A percentile compares a stretch with the other conserved stretches of the same genome.
These are phyloP conservation scores for Octopus bimaculoides DNA, from an alignment of 1,140 invertebrate species.

Conservation along the genomic window DNA sequence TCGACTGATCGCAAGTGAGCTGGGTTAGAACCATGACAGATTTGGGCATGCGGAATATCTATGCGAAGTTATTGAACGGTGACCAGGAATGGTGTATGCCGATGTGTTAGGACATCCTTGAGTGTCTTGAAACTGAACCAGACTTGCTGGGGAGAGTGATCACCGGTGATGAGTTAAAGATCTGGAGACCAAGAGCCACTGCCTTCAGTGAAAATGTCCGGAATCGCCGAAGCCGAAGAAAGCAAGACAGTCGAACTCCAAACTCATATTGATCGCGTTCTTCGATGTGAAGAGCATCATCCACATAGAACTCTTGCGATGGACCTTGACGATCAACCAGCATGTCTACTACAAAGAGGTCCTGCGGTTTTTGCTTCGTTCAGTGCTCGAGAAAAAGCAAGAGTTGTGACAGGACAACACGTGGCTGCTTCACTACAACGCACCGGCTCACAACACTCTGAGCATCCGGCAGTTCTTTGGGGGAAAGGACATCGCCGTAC, in stretches of 20 bases:
- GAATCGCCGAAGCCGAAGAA: not conserved
- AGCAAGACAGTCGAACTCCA: slow-evolving; percentile 4
- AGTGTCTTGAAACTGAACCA: not conserved
- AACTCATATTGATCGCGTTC: not conserved
- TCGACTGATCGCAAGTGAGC: slow-evolving; percentile 6
- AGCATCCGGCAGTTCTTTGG: not conserved
- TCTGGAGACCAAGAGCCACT: not conserved
- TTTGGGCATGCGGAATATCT: not conserved
- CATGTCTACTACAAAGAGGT: not conserved
- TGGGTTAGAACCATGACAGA: not conserved
- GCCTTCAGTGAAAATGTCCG: not conserved
- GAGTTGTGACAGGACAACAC: not conserved
- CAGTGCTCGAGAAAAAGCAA: not conserved
- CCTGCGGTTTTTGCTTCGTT: not conserved
- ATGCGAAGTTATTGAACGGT: not conserved
- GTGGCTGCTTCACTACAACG: not conserved
- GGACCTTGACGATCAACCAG: not conserved
- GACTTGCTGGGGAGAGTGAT: not conserved
- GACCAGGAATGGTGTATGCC: not conserved
- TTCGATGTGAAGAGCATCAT: not conserved
- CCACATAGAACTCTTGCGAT: not conserved
- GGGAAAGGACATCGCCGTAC: not conserved
- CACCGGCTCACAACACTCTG: not conserved
- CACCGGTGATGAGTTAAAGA: not conserved
- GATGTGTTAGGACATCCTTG: not conserved